Conservation (phyloP, 2,888 invertebrate species). For the Drosophila macrospina region DNA sequence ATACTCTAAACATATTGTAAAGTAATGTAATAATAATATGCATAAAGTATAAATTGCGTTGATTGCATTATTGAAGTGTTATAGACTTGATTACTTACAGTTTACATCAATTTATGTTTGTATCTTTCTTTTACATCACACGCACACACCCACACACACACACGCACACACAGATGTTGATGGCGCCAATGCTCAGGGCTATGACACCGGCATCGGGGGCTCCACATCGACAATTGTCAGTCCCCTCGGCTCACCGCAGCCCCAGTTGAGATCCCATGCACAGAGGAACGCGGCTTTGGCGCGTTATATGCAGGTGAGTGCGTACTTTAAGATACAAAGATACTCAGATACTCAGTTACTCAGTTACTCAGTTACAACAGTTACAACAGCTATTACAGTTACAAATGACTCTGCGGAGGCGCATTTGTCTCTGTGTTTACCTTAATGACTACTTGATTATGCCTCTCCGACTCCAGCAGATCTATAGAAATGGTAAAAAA, state of each 20-base stretch:
- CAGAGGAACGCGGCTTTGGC: constrained; percentile 88
- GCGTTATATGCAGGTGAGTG: constrained; percentile 88
- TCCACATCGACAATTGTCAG: constrained; percentile 85
- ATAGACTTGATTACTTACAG: constrained; percentile 16
- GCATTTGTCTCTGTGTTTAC: constrained; percentile 50
- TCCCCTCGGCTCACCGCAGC: constrained; percentile 86
- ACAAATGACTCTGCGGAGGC: constrained; percentile 34
- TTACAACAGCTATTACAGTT: constrained; percentile 20
- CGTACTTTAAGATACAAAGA: constrained; percentile 52
- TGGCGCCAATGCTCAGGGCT: constrained; percentile 85
- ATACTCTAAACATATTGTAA: no score
- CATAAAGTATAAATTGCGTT: no score
- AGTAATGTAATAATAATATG: no score
- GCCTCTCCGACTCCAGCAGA: constrained; percentile 14
- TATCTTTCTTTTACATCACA: constrained; percentile 6
- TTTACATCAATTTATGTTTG: constrained; percentile 3
- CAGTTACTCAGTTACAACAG: constrained; percentile 12
- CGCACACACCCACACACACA: no score
- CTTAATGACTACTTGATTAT: constrained; percentile 77
- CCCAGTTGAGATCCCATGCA: constrained; percentile 87
- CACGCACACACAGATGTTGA: constrained; percentile 76
- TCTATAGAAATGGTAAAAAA: constrained; percentile 36
- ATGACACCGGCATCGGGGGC: constrained; percentile 85
- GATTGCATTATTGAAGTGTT: background rate
- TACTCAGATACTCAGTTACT: constrained; percentile 18